phyloP scores from a whole-genome alignment of 30 jellyfish, hydroid and myxozoan genomes.

The Catostylus mosaicus region DNA sequence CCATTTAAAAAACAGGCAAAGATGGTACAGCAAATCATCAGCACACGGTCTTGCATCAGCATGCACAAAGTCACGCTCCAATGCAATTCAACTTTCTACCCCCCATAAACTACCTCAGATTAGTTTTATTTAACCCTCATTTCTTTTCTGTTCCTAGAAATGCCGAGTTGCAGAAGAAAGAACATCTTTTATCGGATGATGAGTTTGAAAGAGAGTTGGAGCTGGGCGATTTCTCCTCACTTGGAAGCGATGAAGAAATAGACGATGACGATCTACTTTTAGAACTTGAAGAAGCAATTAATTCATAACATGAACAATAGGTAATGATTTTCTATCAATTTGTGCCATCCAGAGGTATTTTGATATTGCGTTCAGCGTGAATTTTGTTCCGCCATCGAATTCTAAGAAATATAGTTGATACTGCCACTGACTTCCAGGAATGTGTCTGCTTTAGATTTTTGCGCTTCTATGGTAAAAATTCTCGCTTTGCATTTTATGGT shows the following conservation, averaged over 20 bases:
- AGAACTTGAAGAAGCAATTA: slow-evolving; percentile 84
- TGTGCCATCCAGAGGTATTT: neutral
- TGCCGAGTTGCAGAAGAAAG: slow-evolving; percentile 70
- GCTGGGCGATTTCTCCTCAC: slow-evolving; percentile 70
- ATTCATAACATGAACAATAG: slow-evolving; percentile 18
- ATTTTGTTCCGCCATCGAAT: too few species aligned
- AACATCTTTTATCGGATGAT: slow-evolving; percentile 82
- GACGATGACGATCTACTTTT: slow-evolving; percentile 87
- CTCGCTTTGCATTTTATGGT: neutral
- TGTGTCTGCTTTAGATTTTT: neutral
- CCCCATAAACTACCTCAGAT: too few species aligned
- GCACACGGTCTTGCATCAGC: too few species aligned
- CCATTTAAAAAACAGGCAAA: too few species aligned
- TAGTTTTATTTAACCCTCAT: too few species aligned
- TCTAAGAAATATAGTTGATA: neutral
- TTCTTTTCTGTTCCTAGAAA: slow-evolving; percentile 46
- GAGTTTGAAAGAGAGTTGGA: slow-evolving; percentile 88
- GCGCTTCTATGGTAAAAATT: neutral
- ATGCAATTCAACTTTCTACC: too few species aligned
- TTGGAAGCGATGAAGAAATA: slow-evolving; percentile 60
- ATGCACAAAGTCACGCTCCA: too few species aligned
- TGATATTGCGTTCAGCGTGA: too few species aligned
- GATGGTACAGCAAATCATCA: too few species aligned
- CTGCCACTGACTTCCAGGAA: neutral
- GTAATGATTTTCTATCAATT: neutral